Conservation (phyloP, 2,888 invertebrate genomes). For the Acanthopleura granulata region DNA sequence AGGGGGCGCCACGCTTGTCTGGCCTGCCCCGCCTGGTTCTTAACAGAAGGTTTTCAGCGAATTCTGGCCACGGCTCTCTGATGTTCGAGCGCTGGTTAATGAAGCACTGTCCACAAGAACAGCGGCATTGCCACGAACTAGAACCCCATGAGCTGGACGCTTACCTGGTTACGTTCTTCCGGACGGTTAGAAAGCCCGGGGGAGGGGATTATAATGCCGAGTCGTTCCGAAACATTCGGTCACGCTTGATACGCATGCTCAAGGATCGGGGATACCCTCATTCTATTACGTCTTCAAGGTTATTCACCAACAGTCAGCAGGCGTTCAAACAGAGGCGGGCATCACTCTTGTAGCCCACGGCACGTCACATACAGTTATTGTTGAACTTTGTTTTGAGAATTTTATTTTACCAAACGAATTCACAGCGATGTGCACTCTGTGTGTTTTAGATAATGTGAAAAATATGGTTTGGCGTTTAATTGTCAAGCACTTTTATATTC, state of each 20-base stretch:
- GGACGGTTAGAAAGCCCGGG: neutral
- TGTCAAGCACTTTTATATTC: no score
- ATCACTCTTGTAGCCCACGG: no score
- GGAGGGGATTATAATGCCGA: slow-evolving; percentile 8
- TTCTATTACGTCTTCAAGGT: neutral
- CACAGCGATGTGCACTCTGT: no score
- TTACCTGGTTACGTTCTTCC: neutral
- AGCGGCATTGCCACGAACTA: neutral
- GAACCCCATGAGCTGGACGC: neutral
- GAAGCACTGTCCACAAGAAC: neutral
- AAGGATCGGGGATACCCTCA: neutral
- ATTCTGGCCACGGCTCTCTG: neutral
- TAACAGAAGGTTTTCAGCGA: neutral
- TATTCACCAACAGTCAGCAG: neutral
- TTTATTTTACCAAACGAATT: no score
- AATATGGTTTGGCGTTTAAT: no score
- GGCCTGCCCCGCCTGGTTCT: no score
- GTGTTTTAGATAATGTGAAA: no score
- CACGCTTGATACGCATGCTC: neutral
- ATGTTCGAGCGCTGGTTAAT: slow-evolving; percentile 8
- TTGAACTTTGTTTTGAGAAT: no score
- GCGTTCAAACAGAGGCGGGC: neutral
- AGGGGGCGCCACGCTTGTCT: no score
- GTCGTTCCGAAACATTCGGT: slow-evolving; percentile 4
- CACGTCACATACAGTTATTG: no score